Evolutionary conservation across 2,888 invertebrate species (phyloP).

Genomic region (Hemicrepidius hirtus): DNA sequence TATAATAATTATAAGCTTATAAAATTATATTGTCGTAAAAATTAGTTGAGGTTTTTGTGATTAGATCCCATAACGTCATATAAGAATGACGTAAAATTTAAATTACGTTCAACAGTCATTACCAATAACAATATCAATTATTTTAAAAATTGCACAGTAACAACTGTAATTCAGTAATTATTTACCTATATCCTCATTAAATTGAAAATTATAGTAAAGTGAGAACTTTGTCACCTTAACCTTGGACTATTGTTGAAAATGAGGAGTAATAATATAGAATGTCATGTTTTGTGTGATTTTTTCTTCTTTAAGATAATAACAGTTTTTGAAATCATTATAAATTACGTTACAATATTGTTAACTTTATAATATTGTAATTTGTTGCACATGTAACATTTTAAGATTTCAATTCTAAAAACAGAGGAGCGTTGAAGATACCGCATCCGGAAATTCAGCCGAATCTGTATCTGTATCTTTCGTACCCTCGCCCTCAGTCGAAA

Average conservation of each 20-base stretch:
- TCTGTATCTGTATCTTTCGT: no score
- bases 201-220: background rate
- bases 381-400: no score
- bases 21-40: no score
- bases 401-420: no score
- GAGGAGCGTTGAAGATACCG: no score
- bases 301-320: background rate
- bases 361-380: no score
- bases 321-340: background rate
- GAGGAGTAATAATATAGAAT: background rate
- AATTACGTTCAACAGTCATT: background rate
- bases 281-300: background rate
- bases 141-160: no score
- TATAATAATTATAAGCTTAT: no score
- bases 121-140: no score
- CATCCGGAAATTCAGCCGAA: no score
- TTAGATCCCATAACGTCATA: background rate
- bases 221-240: conserved; percentile 4
- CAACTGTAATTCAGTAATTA: background rate
- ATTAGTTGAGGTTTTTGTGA: background rate
- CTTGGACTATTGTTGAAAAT: background rate
- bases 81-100: background rate
- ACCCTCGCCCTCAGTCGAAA: no score
- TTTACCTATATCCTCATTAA: conserved; percentile 6
- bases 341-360: no score